Conservation (phyloP, 1,140 invertebrate genomes). For the Leucophenga varia region DNA sequence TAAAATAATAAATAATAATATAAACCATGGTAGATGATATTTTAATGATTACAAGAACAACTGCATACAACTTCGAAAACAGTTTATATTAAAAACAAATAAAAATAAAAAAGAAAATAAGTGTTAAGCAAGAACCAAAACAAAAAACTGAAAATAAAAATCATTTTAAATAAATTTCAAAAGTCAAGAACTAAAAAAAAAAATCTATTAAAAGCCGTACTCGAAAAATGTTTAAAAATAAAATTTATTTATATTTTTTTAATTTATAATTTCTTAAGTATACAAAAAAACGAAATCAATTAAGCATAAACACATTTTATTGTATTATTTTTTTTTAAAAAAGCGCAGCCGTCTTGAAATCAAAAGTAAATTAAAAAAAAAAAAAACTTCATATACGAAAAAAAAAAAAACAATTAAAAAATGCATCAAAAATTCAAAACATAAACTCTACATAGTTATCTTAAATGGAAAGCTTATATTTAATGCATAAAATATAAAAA, state of each 20-base stretch:
- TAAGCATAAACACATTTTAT: no score
- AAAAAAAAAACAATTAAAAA: slow-evolving; percentile 1
- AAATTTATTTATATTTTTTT: no score
- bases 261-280: no score
- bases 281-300: no score
- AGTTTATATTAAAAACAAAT: slow-evolving; percentile 18
- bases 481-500: slow-evolving; percentile 2
- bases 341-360: no score
- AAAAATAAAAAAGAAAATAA: slow-evolving; percentile 25
- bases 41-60: slow-evolving; percentile 47
- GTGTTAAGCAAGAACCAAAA: slow-evolving; percentile 45
- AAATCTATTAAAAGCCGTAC: slow-evolving; percentile 5
- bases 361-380: no score
- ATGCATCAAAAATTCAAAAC: no score
- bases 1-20: slow-evolving; percentile 18
- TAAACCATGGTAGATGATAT: slow-evolving; percentile 48
- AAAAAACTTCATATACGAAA: no score
- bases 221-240: no score
- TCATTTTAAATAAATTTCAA: no score
- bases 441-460: no score
- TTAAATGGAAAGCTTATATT: slow-evolving; percentile 21
- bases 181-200: slow-evolving; percentile 15
- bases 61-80: slow-evolving; percentile 17
- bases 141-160: slow-evolving; percentile 16
- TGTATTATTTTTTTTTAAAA: no score